Base-by-base conservation (phyloP, 2,888 invertebrate genomes). In the Colostygia pectinataria region DNA sequence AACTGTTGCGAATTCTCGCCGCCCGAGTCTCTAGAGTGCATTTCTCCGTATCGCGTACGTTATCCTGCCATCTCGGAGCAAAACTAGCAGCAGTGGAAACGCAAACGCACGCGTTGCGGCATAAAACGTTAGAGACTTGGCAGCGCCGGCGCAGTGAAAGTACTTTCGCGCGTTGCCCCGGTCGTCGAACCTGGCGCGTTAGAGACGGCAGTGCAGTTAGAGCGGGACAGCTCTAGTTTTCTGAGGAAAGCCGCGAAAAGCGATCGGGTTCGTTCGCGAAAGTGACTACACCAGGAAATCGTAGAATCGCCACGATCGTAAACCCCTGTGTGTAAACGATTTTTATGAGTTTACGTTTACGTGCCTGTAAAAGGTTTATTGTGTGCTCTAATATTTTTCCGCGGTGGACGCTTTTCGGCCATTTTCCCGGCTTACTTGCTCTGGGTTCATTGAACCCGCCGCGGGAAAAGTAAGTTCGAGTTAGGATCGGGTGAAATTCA, bases 141-240 rank as follows among this genome's bases (percentile, higher is more conserved):
- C 69, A 79, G 83, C 85, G 83, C 80, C 67, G 56, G 80, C 85
- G 82, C 86, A 88, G 89, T 86, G 88, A 90, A 89, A 89, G 89
- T 89, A 83, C 88, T 89, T 90, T 89, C 89, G 84, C 86, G 87
- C 82, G 77, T 77, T 78, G 86, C 80, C 84, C 85, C 85, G 89
- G 88, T 88, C 89, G 83, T 74, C 80, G 85, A 87, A 80, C 85
- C 77, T 77, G 71, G 74, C 57, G 68, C 29, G 66, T 50, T 73
- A 75, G 61, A 54, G 74, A 76, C 65, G 56, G 57, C 52, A 57
- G 64, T 47, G 60, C 64, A 65, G 53, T 14, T 40, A 55, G 76
- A 85, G 63, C 64, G 73, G 63, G 86, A 84, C 61, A 55, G 65
- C 49, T 66, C 67, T 73, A 77, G 57, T 74, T 83, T 73, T 79